These are phyloP conservation scores for Chionodraco myersi DNA, from an alignment of 2,113 vertebrate species.

Conservation along the genomic window DNA sequence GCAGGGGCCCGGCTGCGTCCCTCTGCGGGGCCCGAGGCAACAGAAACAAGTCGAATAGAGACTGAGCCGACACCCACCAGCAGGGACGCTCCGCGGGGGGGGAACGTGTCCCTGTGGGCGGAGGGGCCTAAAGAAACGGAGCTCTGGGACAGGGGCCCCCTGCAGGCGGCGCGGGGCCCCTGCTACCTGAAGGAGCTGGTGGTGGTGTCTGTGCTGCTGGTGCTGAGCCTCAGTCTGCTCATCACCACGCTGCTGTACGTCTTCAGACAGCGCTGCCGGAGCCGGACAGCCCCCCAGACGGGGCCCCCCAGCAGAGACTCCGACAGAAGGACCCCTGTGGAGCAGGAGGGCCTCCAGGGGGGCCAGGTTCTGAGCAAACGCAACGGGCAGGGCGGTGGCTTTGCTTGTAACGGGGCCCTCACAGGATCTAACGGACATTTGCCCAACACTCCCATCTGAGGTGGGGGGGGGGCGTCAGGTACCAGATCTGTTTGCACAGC, in stretches of 20 bases:
- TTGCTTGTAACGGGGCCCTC: constrained; percentile 54
- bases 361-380: constrained; percentile 43
- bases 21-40: constrained; percentile 10
- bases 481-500: constrained; percentile 12
- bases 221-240: constrained; percentile 69
- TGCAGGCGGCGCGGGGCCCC: not conserved
- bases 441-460: constrained; percentile 80
- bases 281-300: constrained; percentile 60
- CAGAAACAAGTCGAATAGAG: constrained; percentile 12
- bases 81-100: constrained; percentile 1
- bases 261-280: constrained; percentile 57
- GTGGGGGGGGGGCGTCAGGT: not conserved
- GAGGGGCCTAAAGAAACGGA: not conserved
- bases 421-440: constrained; percentile 77
- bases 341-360: constrained; percentile 63
- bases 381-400: constrained; percentile 46
- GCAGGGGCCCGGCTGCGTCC: not conserved
- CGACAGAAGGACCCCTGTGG: constrained; percentile 41
- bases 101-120: constrained; percentile 22
- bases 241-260: constrained; percentile 65
- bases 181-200: constrained; percentile 80
- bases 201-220: constrained; percentile 76
- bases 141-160: constrained; percentile 11
- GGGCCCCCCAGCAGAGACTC: constrained; percentile 24
- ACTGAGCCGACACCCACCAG: constrained; percentile 28